phyloP scores from a whole-genome alignment of 1,140 invertebrate species.

The Drosophila nigrodunni region DNA sequence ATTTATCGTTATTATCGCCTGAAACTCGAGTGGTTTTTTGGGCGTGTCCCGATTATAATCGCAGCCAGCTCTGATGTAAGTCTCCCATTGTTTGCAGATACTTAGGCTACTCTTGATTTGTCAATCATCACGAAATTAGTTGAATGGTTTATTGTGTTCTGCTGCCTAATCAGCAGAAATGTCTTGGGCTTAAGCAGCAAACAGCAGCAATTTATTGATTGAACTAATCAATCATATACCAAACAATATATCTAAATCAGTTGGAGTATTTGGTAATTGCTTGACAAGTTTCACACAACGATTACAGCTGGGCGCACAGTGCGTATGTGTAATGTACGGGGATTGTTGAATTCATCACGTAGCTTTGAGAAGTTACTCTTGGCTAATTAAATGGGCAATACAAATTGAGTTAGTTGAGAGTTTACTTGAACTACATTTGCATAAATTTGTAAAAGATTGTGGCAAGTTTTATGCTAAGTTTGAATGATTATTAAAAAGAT shows the following conservation, averaged over 20 bases:
- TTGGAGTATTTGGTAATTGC: conserved; percentile 8
- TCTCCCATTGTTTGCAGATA: conserved; percentile 46
- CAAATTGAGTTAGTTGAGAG: too few relatives aligned
- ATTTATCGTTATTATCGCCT: conserved; percentile 55
- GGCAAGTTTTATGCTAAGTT: too few relatives aligned
- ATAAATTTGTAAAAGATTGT: too few relatives aligned
- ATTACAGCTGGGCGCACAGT: conserved; percentile 2
- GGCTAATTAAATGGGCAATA: too few relatives aligned
- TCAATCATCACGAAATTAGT: conserved; percentile 13
- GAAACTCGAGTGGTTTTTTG: conserved; percentile 44
- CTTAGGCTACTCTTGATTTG: conserved; percentile 40
- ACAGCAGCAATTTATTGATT: conserved; percentile 7
- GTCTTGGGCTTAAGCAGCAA: not conserved
- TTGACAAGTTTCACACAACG: conserved; percentile 1
- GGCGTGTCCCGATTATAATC: conserved; percentile 48
- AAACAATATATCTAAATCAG: conserved; percentile 10
- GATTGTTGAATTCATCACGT: too few relatives aligned
- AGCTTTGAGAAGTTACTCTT: too few relatives aligned
- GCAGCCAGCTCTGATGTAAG: conserved; percentile 37
- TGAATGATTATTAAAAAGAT: too few relatives aligned
- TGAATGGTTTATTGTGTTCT: conserved; percentile 18
- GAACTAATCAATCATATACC: conserved; percentile 9
- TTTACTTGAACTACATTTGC: too few relatives aligned
- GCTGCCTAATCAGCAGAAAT: not conserved
- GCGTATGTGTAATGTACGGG: conserved; percentile 28